A percentile compares a stretch with the other conserved stretches of the same genome.
These are phyloP conservation scores for Octopus bimaculoides DNA, from an alignment of 1,140 invertebrate genomes.

Conservation along the genomic window DNA sequence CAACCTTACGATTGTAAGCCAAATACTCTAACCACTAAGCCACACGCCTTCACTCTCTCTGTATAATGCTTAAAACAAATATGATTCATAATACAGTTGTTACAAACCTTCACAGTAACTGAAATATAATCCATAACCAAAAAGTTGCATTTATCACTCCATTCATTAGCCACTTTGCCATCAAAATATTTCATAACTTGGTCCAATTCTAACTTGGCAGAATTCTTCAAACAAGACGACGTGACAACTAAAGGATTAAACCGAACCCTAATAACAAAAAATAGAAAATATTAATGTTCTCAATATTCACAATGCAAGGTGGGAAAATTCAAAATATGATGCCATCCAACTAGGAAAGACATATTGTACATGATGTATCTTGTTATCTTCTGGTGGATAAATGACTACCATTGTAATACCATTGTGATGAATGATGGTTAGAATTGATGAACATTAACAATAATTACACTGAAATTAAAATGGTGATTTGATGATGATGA, in stretches of 20 bases:
- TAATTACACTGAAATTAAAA: not conserved
- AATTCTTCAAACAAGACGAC: conserved; percentile 44
- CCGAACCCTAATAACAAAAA: conserved; percentile 36
- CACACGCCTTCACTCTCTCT: not conserved
- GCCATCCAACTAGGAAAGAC: not conserved
- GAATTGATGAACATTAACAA: not conserved
- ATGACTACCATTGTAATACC: not conserved
- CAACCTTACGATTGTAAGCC: not conserved
- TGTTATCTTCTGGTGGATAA: not conserved
- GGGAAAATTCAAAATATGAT: not conserved
- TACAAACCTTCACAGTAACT: conserved; percentile 67
- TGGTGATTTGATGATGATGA: no score
- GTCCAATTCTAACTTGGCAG: conserved; percentile 42
- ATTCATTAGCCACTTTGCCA: conserved; percentile 55
- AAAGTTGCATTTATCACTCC: conserved; percentile 61
- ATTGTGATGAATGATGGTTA: not conserved
- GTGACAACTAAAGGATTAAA: conserved; percentile 52
- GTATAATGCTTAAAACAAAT: not conserved
- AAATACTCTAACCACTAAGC: not conserved
- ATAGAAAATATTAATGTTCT: not conserved
- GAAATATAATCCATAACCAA: conserved; percentile 68
- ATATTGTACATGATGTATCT: not conserved
- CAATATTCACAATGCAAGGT: not conserved
- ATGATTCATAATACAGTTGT: not conserved
- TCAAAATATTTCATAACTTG: conserved; percentile 43